phyloP scores from a whole-genome alignment of 2,888 invertebrate genomes.

The Watsonalla cultraria region DNA sequence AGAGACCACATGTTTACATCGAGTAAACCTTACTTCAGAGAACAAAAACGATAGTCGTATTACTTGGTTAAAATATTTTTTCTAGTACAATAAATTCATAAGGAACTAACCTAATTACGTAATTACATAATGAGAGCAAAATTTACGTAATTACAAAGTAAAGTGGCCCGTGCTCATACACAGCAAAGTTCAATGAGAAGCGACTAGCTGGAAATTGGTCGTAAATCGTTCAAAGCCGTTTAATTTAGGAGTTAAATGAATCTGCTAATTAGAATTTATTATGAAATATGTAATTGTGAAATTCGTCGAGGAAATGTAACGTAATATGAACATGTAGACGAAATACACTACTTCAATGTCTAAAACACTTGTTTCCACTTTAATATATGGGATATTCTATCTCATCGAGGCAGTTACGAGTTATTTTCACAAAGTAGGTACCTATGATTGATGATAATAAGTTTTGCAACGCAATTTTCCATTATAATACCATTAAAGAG shows the following conservation, averaged over 20 bases:
- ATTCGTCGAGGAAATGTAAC: background rate
- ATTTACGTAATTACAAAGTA: background rate
- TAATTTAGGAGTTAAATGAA: background rate
- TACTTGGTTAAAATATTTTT: too few relatives aligned
- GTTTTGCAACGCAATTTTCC: too few relatives aligned
- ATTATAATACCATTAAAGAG: background rate
- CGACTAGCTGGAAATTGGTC: background rate
- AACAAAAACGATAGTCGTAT: too few relatives aligned
- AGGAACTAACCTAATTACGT: background rate
- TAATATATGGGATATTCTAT: too few relatives aligned
- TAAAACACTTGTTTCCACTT: too few relatives aligned
- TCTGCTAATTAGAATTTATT: background rate
- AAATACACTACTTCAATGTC: too few relatives aligned
- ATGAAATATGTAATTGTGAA: background rate
- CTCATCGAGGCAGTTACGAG: too few relatives aligned
- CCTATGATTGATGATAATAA: too few relatives aligned
- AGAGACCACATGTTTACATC: too few relatives aligned
- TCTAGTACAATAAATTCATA: too few relatives aligned
- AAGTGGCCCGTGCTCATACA: background rate
- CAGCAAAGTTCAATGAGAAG: background rate
- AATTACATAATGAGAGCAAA: background rate
- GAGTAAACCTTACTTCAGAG: too few relatives aligned
- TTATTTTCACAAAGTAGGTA: too few relatives aligned
- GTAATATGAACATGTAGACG: background rate
- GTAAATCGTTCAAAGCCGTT: background rate